Evolutionary conservation across 2,113 vertebrate genomes (phyloP), one percentile per base, ranked within the genome.

Genomic region (Semicossyphus pulcher): DNA sequence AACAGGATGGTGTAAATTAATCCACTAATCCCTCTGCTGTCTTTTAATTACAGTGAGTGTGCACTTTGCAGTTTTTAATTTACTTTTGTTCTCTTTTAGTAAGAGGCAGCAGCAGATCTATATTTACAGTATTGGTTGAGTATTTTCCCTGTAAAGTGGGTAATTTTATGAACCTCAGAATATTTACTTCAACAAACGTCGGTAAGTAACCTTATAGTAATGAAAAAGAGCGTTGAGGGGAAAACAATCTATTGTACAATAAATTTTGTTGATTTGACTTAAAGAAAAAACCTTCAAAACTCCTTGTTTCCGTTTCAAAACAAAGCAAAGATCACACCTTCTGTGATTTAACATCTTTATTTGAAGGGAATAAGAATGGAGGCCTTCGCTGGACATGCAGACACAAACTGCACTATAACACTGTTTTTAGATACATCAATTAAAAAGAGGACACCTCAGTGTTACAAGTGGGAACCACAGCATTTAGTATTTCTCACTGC

Each of bases 41-140:
- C 51, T 77, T 84, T 84, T 91, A 86, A 88, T 89, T 88, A 84
- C 56, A 69, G 59, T 5, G 9, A 47, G n/a, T 52, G 60, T 61
- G 41, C 39, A 64, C 72, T 73, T 76, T 83, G 57, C 65, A 58
- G 4, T 75, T 75, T 80, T 21, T 32, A 80, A 84, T 75, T 51
- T 51, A 65, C 66, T 32, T 79, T 77, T 75, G 37, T 85, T 74
- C 71, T 32, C 28, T 44, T 58, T 65, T 45, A 28, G 4, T 61
- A 23, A 44, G 48, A 56, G 11, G 58, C 23, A 71, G 41, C 3
- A 3, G 37, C 42, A 18, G 31, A 6, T 64, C 39, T 60, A 29
- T 10, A 20, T 42, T 69, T 66, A 18, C 36, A 45, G 6, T 10
- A 4, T 15, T 39, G 31, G 4, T 4, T 32, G 31, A n/a, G n/a